These are phyloP conservation scores for Diphyllodes magnificus DNA, from an alignment of 2,113 vertebrate species.

Conservation along the genomic window DNA sequence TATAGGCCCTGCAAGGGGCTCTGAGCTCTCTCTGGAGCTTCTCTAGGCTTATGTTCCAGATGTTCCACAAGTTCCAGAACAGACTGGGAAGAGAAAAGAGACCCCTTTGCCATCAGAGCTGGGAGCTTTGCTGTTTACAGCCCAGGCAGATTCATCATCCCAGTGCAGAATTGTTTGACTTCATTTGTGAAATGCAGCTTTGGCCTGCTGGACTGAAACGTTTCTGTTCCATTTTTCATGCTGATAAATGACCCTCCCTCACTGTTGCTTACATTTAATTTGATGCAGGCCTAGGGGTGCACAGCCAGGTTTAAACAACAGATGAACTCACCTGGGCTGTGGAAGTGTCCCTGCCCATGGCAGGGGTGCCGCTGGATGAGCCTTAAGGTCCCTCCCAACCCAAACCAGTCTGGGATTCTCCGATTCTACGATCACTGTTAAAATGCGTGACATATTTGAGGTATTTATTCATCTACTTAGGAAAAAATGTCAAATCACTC, in stretches of 20 bases:
- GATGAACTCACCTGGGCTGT: background rate
- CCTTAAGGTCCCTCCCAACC: background rate
- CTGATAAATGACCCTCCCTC: background rate
- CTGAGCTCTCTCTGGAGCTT: background rate
- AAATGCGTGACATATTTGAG: background rate
- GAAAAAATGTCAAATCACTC: background rate
- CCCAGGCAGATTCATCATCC: background rate
- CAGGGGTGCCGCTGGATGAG: background rate
- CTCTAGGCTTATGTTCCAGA: background rate
- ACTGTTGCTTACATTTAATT: background rate
- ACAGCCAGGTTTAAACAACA: background rate
- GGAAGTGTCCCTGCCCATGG: background rate
- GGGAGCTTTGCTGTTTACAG: background rate
- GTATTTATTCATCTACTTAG: background rate
- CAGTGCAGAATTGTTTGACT: background rate
- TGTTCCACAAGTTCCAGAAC: background rate
- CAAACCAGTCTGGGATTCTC: background rate
- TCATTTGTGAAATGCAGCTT: background rate
- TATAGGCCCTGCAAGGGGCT: fast-evolving
- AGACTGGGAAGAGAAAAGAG: background rate
- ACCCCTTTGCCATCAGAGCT: background rate
- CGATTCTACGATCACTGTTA: background rate
- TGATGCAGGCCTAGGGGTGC: background rate
- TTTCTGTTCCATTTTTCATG: background rate
- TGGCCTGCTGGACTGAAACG: background rate